Evolutionary conservation across 1,140 invertebrate genomes (phyloP).

Genomic region (Eupristina koningsbergeri): DNA sequence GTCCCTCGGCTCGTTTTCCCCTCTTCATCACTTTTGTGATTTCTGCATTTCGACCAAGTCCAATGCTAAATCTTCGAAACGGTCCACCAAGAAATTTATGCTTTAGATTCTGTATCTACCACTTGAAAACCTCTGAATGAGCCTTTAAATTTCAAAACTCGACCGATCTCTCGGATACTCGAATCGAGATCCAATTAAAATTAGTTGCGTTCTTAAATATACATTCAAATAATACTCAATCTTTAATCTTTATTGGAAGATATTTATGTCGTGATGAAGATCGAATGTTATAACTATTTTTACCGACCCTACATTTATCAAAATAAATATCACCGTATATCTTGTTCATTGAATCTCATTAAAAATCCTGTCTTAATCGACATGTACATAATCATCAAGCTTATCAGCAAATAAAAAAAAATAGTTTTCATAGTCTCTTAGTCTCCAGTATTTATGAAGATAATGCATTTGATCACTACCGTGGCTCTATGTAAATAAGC

Average conservation of each 20-base stretch:
- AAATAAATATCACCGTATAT: too few species aligned
- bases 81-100: not conserved
- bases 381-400: too few species aligned
- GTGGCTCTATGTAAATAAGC: not conserved
- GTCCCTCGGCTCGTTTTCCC: not conserved
- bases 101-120: not conserved
- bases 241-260: not conserved
- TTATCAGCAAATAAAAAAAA: too few species aligned
- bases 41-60: slow-evolving; percentile 24
- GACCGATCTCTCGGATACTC: not conserved
- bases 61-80: slow-evolving; percentile 39
- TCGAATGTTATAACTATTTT: too few species aligned
- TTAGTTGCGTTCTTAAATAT: not conserved
- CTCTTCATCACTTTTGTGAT: not conserved
- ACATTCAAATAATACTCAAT: not conserved
- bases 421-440: too few species aligned
- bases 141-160: not conserved
- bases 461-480: not conserved
- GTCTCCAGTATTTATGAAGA: not conserved
- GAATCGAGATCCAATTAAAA: slow-evolving; percentile 16
- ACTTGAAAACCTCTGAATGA: slow-evolving; percentile 36
- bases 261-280: too few species aligned
- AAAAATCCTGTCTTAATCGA: too few species aligned
- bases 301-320: too few species aligned
- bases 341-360: too few species aligned